Percentiles rank a stretch among this genome's conserved stretches.
These are phyloP conservation scores for Xestoiulus laeticollis DNA, from an alignment of 2,888 invertebrate genomes.

Conservation along the genomic window DNA sequence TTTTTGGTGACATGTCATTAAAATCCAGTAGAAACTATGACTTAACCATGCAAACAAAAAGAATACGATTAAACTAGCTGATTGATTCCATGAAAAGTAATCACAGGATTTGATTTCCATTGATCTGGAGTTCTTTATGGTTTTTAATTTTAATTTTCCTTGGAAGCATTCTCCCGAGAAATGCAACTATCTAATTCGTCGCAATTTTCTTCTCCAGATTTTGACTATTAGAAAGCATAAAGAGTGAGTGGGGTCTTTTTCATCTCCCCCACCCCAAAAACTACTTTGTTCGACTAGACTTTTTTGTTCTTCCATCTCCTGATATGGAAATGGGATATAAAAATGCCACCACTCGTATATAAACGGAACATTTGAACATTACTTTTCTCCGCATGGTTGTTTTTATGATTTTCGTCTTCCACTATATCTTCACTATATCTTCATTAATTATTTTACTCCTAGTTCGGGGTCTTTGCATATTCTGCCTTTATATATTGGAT, in stretches of 20 bases:
- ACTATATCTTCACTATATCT: slow-evolving; percentile 50
- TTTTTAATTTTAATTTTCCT: slow-evolving; percentile 10
- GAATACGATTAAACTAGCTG: no score
- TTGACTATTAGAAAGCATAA: neutral
- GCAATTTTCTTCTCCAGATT: neutral
- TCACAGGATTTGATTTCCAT: neutral
- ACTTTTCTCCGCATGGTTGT: slow-evolving; percentile 50
- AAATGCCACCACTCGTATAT: slow-evolving; percentile 50
- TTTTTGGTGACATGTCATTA: no score
- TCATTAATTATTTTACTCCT: slow-evolving; percentile 49
- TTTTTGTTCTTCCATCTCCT: slow-evolving; percentile 46
- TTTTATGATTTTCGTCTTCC: slow-evolving; percentile 49
- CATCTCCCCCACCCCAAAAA: neutral
- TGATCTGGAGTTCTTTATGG: neutral
- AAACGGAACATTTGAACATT: slow-evolving; percentile 49
- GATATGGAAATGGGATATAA: slow-evolving; percentile 49
- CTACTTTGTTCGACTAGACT: neutral
- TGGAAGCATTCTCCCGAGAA: neutral
- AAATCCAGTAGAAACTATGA: no score
- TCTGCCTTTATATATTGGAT: slow-evolving; percentile 27
- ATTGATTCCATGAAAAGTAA: neutral
- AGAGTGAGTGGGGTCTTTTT: neutral
- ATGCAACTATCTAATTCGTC: neutral
- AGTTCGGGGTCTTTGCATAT: slow-evolving; percentile 38
- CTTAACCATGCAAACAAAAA: no score